These are phyloP conservation scores for Acanthopagrus latus DNA, from an alignment of 2,797 vertebrate genomes.

Conservation along the genomic window DNA sequence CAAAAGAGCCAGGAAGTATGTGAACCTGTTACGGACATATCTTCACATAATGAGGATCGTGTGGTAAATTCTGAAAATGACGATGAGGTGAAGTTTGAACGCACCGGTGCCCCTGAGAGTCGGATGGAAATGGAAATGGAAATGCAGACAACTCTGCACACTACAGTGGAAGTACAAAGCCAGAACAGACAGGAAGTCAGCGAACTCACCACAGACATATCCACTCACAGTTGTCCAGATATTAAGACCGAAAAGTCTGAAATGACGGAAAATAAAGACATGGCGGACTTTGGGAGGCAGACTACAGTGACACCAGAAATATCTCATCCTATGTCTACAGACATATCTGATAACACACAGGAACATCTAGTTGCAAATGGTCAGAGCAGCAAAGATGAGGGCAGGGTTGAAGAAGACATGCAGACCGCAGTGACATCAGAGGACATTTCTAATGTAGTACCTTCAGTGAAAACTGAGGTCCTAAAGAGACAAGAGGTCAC, in stretches of 20 bases:
- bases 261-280: constrained; percentile 12
- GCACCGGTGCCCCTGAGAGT: neutral
- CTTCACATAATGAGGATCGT: constrained; percentile 14
- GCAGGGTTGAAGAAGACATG: neutral
- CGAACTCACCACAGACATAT: constrained; percentile 15
- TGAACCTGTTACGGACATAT: constrained; percentile 20
- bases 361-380: constrained; percentile 5
- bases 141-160: too few relatives aligned
- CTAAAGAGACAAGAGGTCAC: constrained; percentile 19
- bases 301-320: neutral
- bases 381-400: constrained; percentile 18
- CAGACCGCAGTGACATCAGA: neutral
- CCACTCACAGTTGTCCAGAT: constrained; percentile 2
- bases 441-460: constrained; percentile 5
- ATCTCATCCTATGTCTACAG: constrained; percentile 23
- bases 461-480: constrained; percentile 8
- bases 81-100: constrained; percentile 4
- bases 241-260: constrained; percentile 4
- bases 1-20: constrained; percentile 24
- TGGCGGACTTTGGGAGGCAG: neutral
- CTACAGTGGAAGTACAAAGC: constrained; percentile 22
- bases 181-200: constrained; percentile 20
- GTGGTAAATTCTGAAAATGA: constrained; percentile 22
- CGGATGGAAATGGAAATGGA: constrained; percentile 11
- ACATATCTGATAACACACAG: constrained; percentile 3